Percentiles rank a stretch among this genome's conserved stretches.
phyloP scores from a whole-genome alignment of 2,888 invertebrate genomes.

The Biston betularia region DNA sequence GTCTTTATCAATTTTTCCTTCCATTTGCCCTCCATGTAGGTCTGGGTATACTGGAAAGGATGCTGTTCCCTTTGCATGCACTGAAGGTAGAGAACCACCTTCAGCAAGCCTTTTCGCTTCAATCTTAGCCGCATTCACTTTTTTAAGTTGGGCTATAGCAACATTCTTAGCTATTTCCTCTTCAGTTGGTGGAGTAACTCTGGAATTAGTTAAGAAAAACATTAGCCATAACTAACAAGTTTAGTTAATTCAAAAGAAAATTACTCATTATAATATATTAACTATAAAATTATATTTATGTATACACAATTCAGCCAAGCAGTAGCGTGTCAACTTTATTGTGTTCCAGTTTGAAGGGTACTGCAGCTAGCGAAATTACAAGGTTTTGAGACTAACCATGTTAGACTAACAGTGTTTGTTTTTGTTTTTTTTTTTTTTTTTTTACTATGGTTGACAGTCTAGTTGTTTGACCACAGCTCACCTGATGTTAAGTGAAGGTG shows the following conservation, averaged over 20 bases:
- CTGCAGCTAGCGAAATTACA: too few species aligned
- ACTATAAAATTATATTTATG: background rate
- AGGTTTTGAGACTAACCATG: too few species aligned
- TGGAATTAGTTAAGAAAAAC: conserved; percentile 50
- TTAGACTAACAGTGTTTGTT: too few species aligned
- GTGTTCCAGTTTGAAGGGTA: too few species aligned
- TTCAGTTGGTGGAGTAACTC: conserved; percentile 88
- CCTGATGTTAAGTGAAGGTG: too few species aligned
- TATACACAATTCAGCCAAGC: too few species aligned
- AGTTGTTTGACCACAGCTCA: too few species aligned
- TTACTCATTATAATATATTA: background rate
- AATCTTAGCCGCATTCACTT: conserved; percentile 90
- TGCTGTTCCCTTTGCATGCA: conserved; percentile 62
- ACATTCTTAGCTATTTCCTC: conserved; percentile 91
- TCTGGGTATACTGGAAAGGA: conserved; percentile 87
- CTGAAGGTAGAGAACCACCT: conserved; percentile 66
- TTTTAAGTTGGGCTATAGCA: conserved; percentile 90
- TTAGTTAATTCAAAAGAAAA: too few species aligned
- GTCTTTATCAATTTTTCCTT: conserved; percentile 41
- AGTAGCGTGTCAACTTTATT: too few species aligned
- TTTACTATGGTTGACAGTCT: too few species aligned
- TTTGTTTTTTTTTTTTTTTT: too few species aligned
- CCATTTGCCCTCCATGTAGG: conserved; percentile 81
- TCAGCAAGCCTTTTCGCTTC: conserved; percentile 86
- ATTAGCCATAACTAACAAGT: background rate